These are phyloP conservation scores for Ceratina japonica DNA, from an alignment of 1,140 invertebrate genomes.

Conservation along the genomic window DNA sequence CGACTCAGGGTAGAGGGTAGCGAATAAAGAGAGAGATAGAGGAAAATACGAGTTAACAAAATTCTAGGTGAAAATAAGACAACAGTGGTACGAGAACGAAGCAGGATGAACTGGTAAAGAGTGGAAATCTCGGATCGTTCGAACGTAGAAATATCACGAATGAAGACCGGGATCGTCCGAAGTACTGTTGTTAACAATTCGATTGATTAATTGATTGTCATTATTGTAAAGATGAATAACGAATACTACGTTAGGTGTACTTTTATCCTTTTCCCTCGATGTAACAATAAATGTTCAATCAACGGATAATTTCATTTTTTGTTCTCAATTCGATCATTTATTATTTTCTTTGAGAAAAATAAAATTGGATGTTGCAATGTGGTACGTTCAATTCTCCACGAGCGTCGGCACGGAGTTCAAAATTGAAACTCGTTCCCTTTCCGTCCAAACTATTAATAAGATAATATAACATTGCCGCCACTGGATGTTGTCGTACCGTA, in stretches of 20 bases:
- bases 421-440: conserved; percentile 24
- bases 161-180: conserved; percentile 43
- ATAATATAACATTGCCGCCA: background rate
- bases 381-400: conserved; percentile 3
- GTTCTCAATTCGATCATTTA: conserved; percentile 33
- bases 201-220: conserved; percentile 59
- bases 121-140: conserved; percentile 53
- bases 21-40: background rate
- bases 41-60: background rate
- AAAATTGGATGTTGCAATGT: conserved; percentile 27
- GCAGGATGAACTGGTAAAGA: background rate
- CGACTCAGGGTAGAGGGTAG: background rate
- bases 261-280: conserved; percentile 56
- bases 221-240: conserved; percentile 56
- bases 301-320: conserved; percentile 54
- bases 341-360: conserved; percentile 30
- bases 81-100: conserved; percentile 4
- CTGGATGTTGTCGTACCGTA: background rate
- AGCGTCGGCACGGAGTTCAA: background rate
- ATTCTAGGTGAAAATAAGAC: background rate
- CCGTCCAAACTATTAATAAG: conserved; percentile 15
- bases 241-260: conserved; percentile 60
- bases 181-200: conserved; percentile 37
- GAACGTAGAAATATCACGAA: conserved; percentile 48
- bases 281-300: conserved; percentile 66